Evolutionary conservation across 2,888 invertebrate species (phyloP).

Genomic region (Halocaridina rubra): DNA sequence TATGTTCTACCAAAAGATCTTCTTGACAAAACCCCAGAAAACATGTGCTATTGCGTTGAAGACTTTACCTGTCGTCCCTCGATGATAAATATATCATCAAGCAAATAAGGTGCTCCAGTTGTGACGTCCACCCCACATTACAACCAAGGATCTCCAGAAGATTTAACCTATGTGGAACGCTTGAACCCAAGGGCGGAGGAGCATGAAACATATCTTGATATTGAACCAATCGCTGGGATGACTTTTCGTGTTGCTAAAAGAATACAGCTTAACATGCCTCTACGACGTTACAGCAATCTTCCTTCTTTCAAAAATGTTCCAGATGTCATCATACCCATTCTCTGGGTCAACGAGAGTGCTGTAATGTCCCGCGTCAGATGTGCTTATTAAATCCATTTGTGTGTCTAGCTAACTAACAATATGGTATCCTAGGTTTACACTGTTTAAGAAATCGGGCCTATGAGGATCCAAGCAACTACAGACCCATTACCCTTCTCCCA

Average conservation of each 20-base stretch:
- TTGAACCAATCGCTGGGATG: conserved; percentile 60
- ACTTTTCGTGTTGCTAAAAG: conserved; percentile 55
- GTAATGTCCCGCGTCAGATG: conserved; percentile 37
- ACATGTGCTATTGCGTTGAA: conserved; percentile 65
- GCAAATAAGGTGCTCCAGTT: conserved; percentile 75
- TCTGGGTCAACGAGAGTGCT: conserved; percentile 56
- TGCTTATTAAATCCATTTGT: too few relatives aligned
- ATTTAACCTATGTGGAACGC: conserved; percentile 29
- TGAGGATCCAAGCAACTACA: too few relatives aligned
- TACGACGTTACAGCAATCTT: conserved; percentile 41
- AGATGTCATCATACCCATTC: conserved; percentile 47
- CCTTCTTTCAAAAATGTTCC: conserved; percentile 49
- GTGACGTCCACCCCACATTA: conserved; percentile 82
- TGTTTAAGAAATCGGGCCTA: too few relatives aligned
- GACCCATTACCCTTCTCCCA: too few relatives aligned
- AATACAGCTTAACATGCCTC: conserved; percentile 60
- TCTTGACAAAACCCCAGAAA: conserved; percentile 65
- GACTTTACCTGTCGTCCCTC: conserved; percentile 53
- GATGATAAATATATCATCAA: conserved; percentile 54
- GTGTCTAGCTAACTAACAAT: too few relatives aligned
- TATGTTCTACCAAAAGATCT: conserved; percentile 65
- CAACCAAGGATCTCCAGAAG: conserved; percentile 65
- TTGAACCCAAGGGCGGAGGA: conserved; percentile 34
- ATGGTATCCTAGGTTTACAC: too few relatives aligned
- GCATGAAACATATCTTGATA: conserved; percentile 62